Conservation (phyloP, 2,113 vertebrate species). For the Diphyllodes magnificus region DNA sequence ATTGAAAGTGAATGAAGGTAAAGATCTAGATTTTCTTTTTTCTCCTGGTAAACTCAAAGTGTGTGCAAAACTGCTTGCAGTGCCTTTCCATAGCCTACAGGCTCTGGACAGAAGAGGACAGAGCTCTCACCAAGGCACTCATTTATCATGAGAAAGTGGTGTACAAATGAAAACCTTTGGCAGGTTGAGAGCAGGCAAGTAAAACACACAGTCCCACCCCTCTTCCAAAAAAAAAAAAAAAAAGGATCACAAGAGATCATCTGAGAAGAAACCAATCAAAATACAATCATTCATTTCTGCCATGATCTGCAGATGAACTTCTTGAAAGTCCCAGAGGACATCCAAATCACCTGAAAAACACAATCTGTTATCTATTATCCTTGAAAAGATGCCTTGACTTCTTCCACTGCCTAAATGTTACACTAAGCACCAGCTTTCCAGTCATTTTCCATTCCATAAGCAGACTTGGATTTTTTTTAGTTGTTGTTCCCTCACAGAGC, state of each 20-base stretch:
- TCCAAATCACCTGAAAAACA: background rate
- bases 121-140: background rate
- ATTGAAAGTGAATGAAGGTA: background rate
- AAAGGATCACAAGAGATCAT: background rate
- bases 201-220: background rate
- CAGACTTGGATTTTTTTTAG: background rate
- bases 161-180: background rate
- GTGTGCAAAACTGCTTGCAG: background rate
- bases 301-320: background rate
- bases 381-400: background rate
- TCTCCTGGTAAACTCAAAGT: background rate
- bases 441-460: background rate
- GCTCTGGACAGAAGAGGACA: background rate
- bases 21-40: background rate
- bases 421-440: background rate
- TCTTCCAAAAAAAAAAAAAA: background rate
- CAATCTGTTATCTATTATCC: background rate
- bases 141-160: background rate
- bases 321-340: background rate
- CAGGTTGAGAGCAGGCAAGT: background rate
- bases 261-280: background rate
- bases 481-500: background rate
- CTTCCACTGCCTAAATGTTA: background rate
- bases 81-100: background rate
- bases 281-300: background rate